These are phyloP conservation scores for Pseudomyrmex pallidus DNA, from an alignment of 1,140 invertebrate species.

Conservation along the genomic window DNA sequence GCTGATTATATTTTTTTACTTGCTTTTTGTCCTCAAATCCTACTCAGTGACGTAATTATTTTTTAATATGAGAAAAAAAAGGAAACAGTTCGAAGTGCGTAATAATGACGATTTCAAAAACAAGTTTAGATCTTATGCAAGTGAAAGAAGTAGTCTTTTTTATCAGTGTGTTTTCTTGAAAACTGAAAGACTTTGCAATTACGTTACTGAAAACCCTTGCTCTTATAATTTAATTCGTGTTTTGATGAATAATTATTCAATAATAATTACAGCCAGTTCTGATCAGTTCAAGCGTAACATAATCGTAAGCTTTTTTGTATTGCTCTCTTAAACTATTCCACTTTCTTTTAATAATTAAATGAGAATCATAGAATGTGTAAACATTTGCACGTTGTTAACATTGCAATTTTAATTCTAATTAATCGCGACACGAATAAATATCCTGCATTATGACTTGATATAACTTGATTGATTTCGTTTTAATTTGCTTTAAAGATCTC, in stretches of 20 bases:
- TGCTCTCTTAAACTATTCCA: constrained; percentile 15
- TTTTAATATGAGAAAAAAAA: neutral
- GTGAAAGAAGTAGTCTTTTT: neutral
- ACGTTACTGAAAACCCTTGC: constrained; percentile 20
- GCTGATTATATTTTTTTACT: constrained; percentile 82
- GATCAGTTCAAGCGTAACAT: constrained; percentile 64
- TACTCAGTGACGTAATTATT: constrained; percentile 66
- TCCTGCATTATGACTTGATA: no score
- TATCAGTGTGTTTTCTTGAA: neutral
- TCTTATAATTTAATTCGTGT: constrained; percentile 24
- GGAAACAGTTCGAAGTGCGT: no score
- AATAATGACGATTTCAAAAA: no score
- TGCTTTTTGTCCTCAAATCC: constrained; percentile 63
- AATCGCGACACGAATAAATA: no score
- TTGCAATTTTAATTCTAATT: no score
- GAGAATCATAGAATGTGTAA: neutral
- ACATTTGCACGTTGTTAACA: constrained; percentile 10
- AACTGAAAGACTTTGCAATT: constrained; percentile 12
- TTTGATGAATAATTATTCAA: constrained; percentile 22
- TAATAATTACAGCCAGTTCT: constrained; percentile 16
- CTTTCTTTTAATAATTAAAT: neutral
- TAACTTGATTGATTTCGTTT: neutral
- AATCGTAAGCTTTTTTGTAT: constrained; percentile 47
- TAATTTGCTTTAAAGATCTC: neutral
- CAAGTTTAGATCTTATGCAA: neutral